Evolutionary conservation across 1,140 invertebrate species (phyloP), one percentile per base, ranked within the genome.

Genomic region (Apis cerana): DNA sequence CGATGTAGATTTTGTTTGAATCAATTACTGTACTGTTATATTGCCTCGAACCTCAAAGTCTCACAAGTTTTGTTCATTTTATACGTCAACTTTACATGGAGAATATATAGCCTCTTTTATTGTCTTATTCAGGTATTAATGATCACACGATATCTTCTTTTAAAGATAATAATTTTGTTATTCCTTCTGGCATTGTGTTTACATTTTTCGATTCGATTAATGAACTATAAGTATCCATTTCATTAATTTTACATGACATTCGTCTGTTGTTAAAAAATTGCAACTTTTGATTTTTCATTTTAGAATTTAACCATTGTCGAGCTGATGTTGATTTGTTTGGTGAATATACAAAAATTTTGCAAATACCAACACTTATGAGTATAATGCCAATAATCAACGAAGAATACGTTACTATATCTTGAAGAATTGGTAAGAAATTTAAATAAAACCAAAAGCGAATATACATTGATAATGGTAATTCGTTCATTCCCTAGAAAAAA

Each of bases 371-470:
- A 0, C 95, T 67, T 4, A 96, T 90, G 52, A 95, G 94, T 17
- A 95, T 85, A 3, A 92, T 83, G 1, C 96, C 96, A 10, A 94
- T 79, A 0, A 95, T 33, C 43, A 97, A 95, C 0, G 95, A 90
- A 0, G 94, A 74, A 91, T 96, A 97, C 87, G 95, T 96, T 0
- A 94, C 89, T 0, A 94, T 89, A 23, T 94, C 91, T 90, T 96
- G 95, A 0, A 95, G 91, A 0, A 95, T 80, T 8, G 97, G 97
- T 11, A 97, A 88, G 3, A 97, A 93, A 78, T 97, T 96, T 3
- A 97, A 89, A 83, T 97, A 97, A 1, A 97, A 90, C 84, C 95
- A 95, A 90, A 98, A 97, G n/a, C 95, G 95, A 9, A 94, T 92
- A 52, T 95, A 94, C 88, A 97, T 91, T 0, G 83, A 89, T 4